Evolutionary conservation across 2,113 vertebrate species (phyloP).

Genomic region (Sterrhoptilus dennistouni): DNA sequence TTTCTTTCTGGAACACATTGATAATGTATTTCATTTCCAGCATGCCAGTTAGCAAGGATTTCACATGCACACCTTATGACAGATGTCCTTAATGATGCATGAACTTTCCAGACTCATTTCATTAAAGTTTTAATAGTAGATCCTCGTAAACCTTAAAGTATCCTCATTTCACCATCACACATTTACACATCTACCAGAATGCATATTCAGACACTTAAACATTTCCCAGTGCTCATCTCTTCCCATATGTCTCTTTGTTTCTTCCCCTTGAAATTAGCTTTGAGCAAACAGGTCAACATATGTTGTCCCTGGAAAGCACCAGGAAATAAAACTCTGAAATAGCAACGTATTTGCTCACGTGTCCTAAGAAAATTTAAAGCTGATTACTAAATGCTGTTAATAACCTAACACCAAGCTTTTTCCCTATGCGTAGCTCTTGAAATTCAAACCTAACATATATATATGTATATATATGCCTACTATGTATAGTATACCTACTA

Average conservation of each 20-base stretch:
- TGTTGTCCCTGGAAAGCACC: neutral
- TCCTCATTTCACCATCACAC: neutral
- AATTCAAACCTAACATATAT: neutral
- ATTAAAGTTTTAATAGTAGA: conserved; percentile 33
- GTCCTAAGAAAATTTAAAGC: neutral
- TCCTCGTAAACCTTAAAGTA: neutral
- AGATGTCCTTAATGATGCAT: conserved; percentile 41
- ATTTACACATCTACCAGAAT: neutral
- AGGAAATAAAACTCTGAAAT: neutral
- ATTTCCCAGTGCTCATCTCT: neutral
- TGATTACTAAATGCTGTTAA: neutral
- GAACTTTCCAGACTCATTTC: conserved; percentile 15
- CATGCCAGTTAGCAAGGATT: neutral
- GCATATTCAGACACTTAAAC: neutral
- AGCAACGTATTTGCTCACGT: neutral
- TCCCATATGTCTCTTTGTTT: neutral
- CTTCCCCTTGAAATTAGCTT: neutral
- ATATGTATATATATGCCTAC: too few species aligned
- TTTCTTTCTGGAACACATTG: neutral
- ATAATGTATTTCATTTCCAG: neutral
- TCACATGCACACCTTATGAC: neutral
- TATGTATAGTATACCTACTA: neutral
- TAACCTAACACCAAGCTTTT: neutral
- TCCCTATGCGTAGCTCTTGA: neutral
- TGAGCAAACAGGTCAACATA: neutral